Percentiles rank a stretch among this genome's conserved stretches.
Conservation (phyloP, 2,888 invertebrate genomes). For the Eristalis pertinax region DNA sequence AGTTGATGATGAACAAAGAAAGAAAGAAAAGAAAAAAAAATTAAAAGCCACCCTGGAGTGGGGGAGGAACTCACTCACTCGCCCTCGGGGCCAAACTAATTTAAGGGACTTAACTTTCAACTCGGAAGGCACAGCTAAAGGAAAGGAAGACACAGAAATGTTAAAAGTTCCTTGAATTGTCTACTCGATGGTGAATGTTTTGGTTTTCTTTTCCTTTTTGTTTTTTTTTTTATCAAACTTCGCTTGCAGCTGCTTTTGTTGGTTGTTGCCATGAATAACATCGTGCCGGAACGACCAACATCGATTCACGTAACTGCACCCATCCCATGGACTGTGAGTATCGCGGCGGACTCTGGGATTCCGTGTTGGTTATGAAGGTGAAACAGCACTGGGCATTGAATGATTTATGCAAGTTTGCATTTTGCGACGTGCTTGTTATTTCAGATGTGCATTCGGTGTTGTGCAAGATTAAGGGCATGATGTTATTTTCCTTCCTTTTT, state of each 20-base stretch:
- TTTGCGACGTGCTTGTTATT: not conserved
- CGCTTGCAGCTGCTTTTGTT: not conserved
- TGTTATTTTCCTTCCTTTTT: not conserved
- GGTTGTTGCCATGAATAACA: not conserved
- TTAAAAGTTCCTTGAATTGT: not conserved
- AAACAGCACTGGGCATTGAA: not conserved
- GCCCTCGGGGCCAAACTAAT: not conserved
- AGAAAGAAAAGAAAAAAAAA: too few species aligned
- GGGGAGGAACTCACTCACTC: not conserved
- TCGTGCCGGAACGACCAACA: not conserved
- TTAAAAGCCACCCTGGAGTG: too few species aligned
- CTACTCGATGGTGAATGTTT: not conserved
- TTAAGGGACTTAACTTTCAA: not conserved
- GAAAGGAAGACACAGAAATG: not conserved
- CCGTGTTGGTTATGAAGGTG: not conserved
- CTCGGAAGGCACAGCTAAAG: not conserved
- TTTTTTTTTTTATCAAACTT: not conserved
- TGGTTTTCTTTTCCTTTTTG: not conserved
- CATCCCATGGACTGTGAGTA: not conserved
- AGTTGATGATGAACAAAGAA: too few species aligned
- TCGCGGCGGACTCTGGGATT: not conserved
- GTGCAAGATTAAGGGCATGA: not conserved
- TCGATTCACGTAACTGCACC: not conserved
- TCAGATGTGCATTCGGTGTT: not conserved
- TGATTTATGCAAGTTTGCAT: slow-evolving; percentile 3